These are phyloP conservation scores for Temnothorax ravouxi DNA, from an alignment of 2,888 invertebrate genomes.

Conservation along the genomic window DNA sequence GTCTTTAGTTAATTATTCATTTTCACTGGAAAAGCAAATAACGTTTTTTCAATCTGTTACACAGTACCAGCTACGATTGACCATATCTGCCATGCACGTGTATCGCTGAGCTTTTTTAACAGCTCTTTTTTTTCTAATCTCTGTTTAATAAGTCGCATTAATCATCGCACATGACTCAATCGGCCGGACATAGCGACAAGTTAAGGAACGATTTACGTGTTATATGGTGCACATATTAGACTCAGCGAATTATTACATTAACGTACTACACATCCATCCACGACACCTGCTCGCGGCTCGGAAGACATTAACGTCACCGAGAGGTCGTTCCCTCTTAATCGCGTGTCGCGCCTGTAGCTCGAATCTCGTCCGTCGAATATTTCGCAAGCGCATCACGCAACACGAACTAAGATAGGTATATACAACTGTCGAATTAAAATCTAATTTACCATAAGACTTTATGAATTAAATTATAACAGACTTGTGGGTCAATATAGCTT, in stretches of 20 bases:
- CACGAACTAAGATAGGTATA: not conserved
- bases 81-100: no score
- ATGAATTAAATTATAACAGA: not conserved
- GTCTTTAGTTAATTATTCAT: no score
- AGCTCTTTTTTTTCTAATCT: slow-evolving; percentile 28
- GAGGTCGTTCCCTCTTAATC: slow-evolving; percentile 41
- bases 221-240: slow-evolving; percentile 34
- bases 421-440: slow-evolving; percentile 35
- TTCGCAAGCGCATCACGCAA: slow-evolving; percentile 18
- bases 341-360: slow-evolving; percentile 29
- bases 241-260: slow-evolving; percentile 31
- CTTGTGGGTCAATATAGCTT: not conserved
- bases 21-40: not conserved
- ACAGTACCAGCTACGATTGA: not conserved
- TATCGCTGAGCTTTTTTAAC: not conserved
- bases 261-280: slow-evolving; percentile 45
- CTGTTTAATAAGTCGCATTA: slow-evolving; percentile 30
- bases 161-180: slow-evolving; percentile 42
- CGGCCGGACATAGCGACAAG: slow-evolving; percentile 17
- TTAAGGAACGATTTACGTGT: slow-evolving; percentile 38
- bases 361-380: slow-evolving; percentile 32
- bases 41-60: not conserved
- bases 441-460: not conserved
- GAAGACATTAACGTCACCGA: slow-evolving; percentile 49
- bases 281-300: slow-evolving; percentile 16